Evolutionary conservation across 2,113 vertebrate species (phyloP).

Genomic region (Cnemophilus loriae): DNA sequence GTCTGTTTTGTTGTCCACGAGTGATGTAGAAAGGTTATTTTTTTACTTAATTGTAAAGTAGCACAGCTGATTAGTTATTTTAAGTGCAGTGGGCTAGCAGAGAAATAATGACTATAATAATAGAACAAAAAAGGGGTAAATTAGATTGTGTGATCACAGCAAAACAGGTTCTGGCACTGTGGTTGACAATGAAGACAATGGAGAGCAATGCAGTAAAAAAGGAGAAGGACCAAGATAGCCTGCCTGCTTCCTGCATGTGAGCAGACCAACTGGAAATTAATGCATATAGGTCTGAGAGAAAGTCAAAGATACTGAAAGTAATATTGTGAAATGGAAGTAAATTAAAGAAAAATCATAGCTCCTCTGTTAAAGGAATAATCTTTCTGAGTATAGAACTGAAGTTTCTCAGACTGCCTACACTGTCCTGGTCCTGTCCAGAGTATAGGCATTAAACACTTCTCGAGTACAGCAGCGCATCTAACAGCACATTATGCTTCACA

Average conservation of each 20-base stretch:
- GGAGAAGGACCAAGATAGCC: neutral
- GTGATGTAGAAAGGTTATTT: neutral
- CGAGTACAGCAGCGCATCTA: neutral
- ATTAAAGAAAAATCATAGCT: neutral
- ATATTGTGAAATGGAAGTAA: neutral
- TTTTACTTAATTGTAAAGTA: neutral
- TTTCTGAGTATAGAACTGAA: neutral
- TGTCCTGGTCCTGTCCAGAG: neutral
- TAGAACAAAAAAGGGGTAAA: neutral
- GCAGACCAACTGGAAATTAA: neutral
- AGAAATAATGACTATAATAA: slow-evolving; percentile 5
- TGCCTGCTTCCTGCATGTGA: neutral
- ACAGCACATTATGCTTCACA: neutral
- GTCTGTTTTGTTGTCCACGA: neutral
- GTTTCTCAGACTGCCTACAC: neutral
- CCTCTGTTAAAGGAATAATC: neutral
- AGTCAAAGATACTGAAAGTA: neutral
- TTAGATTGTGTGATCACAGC: neutral
- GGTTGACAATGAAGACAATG: neutral
- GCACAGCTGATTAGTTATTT: neutral
- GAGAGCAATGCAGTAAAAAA: neutral
- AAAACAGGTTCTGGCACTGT: neutral
- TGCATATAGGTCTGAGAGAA: neutral
- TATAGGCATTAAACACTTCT: neutral
- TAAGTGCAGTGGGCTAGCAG: neutral